phyloP scores from a whole-genome alignment of 2,113 vertebrate genomes.

The Scortum barcoo region DNA sequence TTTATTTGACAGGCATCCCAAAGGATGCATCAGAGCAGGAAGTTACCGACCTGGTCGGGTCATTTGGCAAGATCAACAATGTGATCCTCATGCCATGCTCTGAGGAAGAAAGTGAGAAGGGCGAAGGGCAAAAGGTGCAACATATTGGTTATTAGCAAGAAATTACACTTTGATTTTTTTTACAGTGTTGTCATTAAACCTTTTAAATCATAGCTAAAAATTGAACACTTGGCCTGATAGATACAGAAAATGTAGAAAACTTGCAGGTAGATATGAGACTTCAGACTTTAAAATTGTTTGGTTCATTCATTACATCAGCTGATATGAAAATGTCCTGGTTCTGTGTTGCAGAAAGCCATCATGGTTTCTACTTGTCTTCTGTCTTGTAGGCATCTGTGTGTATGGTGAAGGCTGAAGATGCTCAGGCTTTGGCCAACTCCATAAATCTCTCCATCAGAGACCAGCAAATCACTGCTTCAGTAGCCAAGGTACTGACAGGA shows the following conservation, averaged over 20 bases:
- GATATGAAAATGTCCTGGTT: background rate
- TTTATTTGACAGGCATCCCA: constrained; percentile 73
- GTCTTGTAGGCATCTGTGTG: constrained; percentile 74
- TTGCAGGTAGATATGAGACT: background rate
- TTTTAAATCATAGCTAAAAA: background rate
- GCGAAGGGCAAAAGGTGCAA: constrained; percentile 65
- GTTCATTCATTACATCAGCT: background rate
- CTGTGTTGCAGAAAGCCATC: background rate
- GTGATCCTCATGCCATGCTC: constrained; percentile 68
- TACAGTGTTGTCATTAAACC: background rate
- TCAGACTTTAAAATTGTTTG: background rate
- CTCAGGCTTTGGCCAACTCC: constrained; percentile 61
- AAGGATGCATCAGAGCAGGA: constrained; percentile 72
- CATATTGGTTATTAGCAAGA: background rate
- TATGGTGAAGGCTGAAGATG: constrained; percentile 69
- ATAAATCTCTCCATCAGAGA: constrained; percentile 65
- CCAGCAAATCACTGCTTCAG: constrained; percentile 54
- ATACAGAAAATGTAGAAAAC: background rate
- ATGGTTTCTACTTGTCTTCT: background rate
- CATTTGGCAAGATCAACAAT: constrained; percentile 77
- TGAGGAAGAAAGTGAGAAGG: constrained; percentile 47
- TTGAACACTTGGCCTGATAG: background rate
- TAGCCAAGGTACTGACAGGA: constrained; percentile 54
- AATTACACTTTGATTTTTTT: background rate
- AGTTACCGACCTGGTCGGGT: constrained; percentile 64